Base-by-base conservation (phyloP, 2,113 vertebrate genomes). In the Myotis brandtii region DNA sequence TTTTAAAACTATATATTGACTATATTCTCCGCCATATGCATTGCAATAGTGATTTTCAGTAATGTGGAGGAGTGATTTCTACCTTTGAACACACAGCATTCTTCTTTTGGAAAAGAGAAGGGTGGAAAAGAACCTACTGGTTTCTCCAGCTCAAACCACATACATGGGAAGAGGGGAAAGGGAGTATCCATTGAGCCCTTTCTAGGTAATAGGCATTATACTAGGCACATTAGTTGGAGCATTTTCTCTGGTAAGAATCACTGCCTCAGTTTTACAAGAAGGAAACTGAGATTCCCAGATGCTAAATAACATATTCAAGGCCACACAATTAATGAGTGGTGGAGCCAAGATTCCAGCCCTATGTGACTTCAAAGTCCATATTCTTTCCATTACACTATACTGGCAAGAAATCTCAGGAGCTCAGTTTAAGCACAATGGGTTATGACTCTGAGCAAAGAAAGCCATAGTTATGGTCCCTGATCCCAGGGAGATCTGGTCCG, bases 331-430 rank as follows among this genome's bases (percentile, higher is more conserved):
- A 96, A 96, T 96, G 95, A 97, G 97, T 70, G 32, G 59, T 91
- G 89, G 93, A 97, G 97, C 97, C 97, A 97, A 97, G 97, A 97
- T 97, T 97, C 97, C 95, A 96, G 86, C 93, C 64, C 96, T 93
- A 37, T 94, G 91, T 96, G 95, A 97, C 95, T 97, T 97, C 96
- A 97, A 97, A 97, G 97, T 94, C 97, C 97, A 97, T 97, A 96
- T 97, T 97, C 97, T 97, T 97, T 97, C 97, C 97, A 97, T 97
- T 97, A 97, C 95, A 95, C 86, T 95, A 95, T 80, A 87, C 46
- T 97, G 97, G 97, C 96, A 91, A 96, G 96, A 96, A 96, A 82
- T 94, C 93, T 96, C 94, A 93, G 84, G 95, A 97, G 93, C 62
- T 95, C 59, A 89, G 82, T 96, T 93, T 86, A 92, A 93, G 85